Evolutionary conservation across 2,888 invertebrate genomes (phyloP).

Genomic region (Eudasyphora cyanicolor): DNA sequence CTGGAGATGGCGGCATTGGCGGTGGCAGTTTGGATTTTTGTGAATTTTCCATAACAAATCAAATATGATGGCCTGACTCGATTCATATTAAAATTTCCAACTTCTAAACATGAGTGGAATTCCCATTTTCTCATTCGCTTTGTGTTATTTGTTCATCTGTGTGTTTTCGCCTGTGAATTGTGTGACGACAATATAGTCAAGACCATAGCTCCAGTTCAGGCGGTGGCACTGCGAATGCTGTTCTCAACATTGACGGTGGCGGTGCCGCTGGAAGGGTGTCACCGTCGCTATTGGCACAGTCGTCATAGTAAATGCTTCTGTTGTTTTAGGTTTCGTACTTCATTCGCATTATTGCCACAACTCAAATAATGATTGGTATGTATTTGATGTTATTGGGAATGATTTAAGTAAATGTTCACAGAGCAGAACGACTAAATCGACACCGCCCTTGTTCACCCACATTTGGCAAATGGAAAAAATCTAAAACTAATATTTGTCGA

Average conservation of each 20-base stretch:
- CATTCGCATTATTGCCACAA: slow-evolving; percentile 55
- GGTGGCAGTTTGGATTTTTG: slow-evolving; percentile 38
- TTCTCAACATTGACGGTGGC: background rate
- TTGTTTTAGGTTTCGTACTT: slow-evolving; percentile 50
- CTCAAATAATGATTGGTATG: slow-evolving; percentile 57
- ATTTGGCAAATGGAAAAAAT: slow-evolving; percentile 10
- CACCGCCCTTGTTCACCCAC: background rate
- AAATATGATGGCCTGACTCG: slow-evolving; percentile 63
- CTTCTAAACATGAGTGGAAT: slow-evolving; percentile 55
- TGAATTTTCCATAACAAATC: slow-evolving; percentile 56
- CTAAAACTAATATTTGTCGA: slow-evolving; percentile 54
- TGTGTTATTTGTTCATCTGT: slow-evolving; percentile 40
- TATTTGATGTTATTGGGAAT: slow-evolving; percentile 53
- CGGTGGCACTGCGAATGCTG: too few relatives aligned
- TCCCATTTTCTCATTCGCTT: background rate
- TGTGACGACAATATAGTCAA: background rate
- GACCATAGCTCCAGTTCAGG: background rate
- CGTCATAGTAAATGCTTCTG: slow-evolving; percentile 10
- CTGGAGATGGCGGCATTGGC: background rate
- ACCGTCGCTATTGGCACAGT: background rate
- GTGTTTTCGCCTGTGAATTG: slow-evolving; percentile 29
- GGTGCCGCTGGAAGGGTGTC: background rate
- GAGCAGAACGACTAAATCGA: background rate
- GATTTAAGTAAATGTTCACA: slow-evolving; percentile 52
- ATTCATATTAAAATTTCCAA: slow-evolving; percentile 60